phyloP scores from a whole-genome alignment of 2,888 invertebrate genomes.

The Xylota segnis region DNA sequence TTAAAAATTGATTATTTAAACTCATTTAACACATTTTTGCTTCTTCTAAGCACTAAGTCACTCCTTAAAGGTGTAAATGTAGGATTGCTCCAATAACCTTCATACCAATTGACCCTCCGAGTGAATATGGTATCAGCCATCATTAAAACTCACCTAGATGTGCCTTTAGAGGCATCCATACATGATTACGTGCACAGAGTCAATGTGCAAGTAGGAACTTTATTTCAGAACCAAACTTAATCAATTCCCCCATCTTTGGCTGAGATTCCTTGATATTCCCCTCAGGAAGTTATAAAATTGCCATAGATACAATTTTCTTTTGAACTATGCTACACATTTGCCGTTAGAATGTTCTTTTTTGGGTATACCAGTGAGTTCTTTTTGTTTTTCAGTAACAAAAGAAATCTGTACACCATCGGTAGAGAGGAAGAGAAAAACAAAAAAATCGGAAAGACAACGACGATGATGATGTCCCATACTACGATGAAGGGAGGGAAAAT shows the following conservation, averaged over 20 bases:
- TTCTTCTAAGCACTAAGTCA: conserved; percentile 29
- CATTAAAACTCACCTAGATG: conserved; percentile 59
- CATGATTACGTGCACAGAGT: conserved; percentile 37
- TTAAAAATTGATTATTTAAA: conserved; percentile 9
- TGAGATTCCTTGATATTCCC: conserved; percentile 36
- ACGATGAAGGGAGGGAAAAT: conserved; percentile 40
- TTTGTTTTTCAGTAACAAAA: conserved; percentile 41
- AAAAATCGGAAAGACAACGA: conserved; percentile 22
- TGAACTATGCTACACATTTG: conserved; percentile 34
- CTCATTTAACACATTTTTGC: not conserved
- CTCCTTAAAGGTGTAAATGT: conserved; percentile 6
- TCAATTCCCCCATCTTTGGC: conserved; percentile 61
- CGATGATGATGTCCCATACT: conserved; percentile 39
- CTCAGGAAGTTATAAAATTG: conserved; percentile 53
- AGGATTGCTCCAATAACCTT: conserved; percentile 39
- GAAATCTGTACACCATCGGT: conserved; percentile 38
- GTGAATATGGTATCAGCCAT: conserved; percentile 30
- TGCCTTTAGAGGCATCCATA: conserved; percentile 47
- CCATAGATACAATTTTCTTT: conserved; percentile 39
- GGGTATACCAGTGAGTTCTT: conserved; percentile 18
- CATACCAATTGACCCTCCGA: conserved; percentile 25
- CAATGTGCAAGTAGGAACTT: conserved; percentile 56
- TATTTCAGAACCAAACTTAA: conserved; percentile 32
- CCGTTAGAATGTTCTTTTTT: conserved; percentile 66
- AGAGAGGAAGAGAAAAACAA: not conserved